A percentile compares a stretch with the other conserved stretches of the same genome.
phyloP scores from a whole-genome alignment of 2,888 invertebrate species.

The Megastigmus dorsalis region DNA sequence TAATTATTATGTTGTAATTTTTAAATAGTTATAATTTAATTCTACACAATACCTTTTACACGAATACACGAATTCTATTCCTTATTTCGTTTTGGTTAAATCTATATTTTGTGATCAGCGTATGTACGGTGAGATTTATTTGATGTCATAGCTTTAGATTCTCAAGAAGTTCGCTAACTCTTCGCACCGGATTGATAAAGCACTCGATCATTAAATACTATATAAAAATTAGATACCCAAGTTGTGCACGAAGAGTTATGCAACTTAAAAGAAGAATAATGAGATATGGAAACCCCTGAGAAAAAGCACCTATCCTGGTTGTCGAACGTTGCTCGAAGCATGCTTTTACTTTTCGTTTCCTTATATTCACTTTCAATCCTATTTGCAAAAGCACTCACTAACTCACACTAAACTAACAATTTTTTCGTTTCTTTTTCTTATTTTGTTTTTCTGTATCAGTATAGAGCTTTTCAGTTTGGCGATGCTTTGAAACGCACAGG shows the following conservation, averaged over 20 bases:
- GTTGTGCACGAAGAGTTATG: conserved; percentile 12
- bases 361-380: conserved; percentile 51
- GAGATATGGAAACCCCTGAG: background rate
- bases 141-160: conserved; percentile 2
- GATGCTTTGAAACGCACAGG: conserved; percentile 25
- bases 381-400: conserved; percentile 35
- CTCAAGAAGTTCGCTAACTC: background rate
- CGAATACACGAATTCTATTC: conserved; percentile 1
- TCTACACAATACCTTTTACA: conserved; percentile 16
- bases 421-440: conserved; percentile 9
- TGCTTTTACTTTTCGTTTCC: conserved; percentile 52
- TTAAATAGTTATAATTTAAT: conserved; percentile 1
- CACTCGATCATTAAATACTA: background rate
- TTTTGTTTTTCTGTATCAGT: conserved; percentile 1
- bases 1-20: conserved; percentile 9
- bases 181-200: background rate
- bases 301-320: conserved; percentile 47
- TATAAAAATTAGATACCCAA: background rate
- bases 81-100: background rate
- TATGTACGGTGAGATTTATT: background rate
- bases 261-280: background rate
- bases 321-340: conserved; percentile 63
- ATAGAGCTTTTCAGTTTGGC: conserved; percentile 24
- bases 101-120: background rate
- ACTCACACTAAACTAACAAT: conserved; percentile 39